A percentile compares a stretch with the other conserved stretches of the same genome.
phyloP scores from a whole-genome alignment of 2,113 vertebrate species.

The Eptesicus fuscus region DNA sequence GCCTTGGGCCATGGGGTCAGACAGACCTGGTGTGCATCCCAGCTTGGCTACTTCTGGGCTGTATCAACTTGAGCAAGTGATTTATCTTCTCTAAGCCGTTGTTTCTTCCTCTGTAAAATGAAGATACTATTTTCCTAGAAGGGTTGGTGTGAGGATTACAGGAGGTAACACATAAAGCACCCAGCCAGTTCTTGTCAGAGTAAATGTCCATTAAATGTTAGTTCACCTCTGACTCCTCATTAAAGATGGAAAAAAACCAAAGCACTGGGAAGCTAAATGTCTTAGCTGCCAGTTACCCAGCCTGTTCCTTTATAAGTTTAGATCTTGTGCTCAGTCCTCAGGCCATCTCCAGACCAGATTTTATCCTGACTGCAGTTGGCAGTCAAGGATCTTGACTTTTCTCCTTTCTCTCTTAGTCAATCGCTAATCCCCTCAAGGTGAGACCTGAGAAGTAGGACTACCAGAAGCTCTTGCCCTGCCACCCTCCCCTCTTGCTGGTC shows the following conservation, averaged over 20 bases:
- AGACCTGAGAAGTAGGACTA: not conserved
- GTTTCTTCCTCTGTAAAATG: not conserved
- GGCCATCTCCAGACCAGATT: not conserved
- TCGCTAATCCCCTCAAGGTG: not conserved
- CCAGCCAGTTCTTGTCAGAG: not conserved
- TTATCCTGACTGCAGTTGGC: not conserved
- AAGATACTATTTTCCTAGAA: slow-evolving; percentile 14
- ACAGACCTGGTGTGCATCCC: too few relatives aligned
- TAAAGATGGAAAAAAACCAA: not conserved
- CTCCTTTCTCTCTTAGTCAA: not conserved
- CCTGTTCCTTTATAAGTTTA: not conserved
- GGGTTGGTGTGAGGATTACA: not conserved
- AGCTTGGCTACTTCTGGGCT: not conserved
- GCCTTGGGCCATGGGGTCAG: not conserved
- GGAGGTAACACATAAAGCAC: not conserved
- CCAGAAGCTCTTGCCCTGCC: not conserved
- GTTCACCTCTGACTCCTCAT: not conserved
- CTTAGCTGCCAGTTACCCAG: not conserved
- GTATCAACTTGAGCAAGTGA: not conserved
- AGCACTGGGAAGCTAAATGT: not conserved
- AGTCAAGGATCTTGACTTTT: not conserved
- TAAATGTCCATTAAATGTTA: not conserved
- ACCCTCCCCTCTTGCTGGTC: not conserved
- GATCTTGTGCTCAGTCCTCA: not conserved
- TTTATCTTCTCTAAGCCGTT: not conserved